Evolutionary conservation across 2,888 invertebrate species (phyloP).

Genomic region (Cynaeus angustus): DNA sequence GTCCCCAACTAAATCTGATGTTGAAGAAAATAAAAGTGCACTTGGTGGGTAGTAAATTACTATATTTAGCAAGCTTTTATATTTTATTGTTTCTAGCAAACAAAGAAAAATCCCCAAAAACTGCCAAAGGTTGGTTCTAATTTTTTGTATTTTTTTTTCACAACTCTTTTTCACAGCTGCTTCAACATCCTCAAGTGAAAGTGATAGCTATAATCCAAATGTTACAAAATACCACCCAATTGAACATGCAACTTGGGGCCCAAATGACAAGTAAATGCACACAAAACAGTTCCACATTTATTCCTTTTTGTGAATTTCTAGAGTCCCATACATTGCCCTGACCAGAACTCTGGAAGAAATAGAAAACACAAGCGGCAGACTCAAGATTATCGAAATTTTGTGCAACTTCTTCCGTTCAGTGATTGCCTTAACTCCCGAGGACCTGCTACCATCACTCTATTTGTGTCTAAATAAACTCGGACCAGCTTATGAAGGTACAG

Average conservation of each 20-base stretch:
- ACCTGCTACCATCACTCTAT: conserved; percentile 92
- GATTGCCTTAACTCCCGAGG: conserved; percentile 89
- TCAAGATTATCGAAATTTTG: conserved; percentile 93
- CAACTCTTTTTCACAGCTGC: neutral
- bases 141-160: neutral
- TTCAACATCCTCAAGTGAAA: neutral
- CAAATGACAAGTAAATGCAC: neutral
- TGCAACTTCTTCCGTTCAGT: conserved; percentile 95
- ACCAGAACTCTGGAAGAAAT: conserved; percentile 93
- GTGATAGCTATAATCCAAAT: conserved; percentile 80
- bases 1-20: no score
- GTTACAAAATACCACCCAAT: conserved; percentile 86
- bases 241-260: conserved; percentile 86
- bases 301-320: conserved; percentile 66
- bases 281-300: neutral
- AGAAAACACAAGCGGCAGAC: conserved; percentile 87
- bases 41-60: no score
- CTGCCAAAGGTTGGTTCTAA: neutral
- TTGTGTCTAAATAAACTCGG: conserved; percentile 96
- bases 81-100: no score
- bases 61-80: no score
- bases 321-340: conserved; percentile 94
- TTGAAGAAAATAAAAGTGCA: no score
- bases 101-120: neutral
- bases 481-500: conserved; percentile 91